Base-by-base conservation (phyloP, 2,888 invertebrate genomes). In the Drosophila anomalata region DNA sequence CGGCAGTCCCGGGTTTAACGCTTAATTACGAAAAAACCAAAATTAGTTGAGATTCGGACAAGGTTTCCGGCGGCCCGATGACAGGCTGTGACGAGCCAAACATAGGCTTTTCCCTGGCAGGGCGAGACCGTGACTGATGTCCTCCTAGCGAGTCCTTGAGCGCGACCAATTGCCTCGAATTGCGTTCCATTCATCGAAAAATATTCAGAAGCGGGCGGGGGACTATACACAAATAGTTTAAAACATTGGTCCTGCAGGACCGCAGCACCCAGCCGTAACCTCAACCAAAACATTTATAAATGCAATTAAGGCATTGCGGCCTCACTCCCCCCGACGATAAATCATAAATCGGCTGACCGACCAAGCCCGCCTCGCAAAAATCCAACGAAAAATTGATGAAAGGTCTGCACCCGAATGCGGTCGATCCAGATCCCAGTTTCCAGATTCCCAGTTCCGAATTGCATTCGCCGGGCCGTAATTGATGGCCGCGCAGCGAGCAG, bases 401-500 rank as follows among this genome's bases (percentile, higher is more conserved):
- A 20, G 12, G 26, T 14, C 8, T 41, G 41, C 58, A 42, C 42
- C 31, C 52, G 22, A 65, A 74, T 78, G 78, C 79, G 82, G 82
- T 83, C 87, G 74, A 68, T 84, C 41, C 77, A 29, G 29, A 29
- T 29, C 9, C 29, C 29, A 17, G 17, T 26, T 7, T 26, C 26
- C 26, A 26, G 26, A 26, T 7, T 26, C 26, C 26, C 7, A 29
- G 22, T 29, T 29, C 29, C 63, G 57, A 55, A 68, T 47, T 63
- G 65, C 52, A 52, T 51, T 50, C 29, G 46, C 26, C 42, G 24
- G 48, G 62, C 58, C 44, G 60, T 87, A 87, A 82, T 82, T 82
- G 79, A 82, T 87, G 87, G 87, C 52, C 44, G 2, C 22, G 22
- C 20, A 31, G 55, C n/a, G 33, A 51, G 47, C 54, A 41, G 56